Base-by-base conservation (phyloP, 2,888 invertebrate genomes). In the Heterodera filipjevi region DNA sequence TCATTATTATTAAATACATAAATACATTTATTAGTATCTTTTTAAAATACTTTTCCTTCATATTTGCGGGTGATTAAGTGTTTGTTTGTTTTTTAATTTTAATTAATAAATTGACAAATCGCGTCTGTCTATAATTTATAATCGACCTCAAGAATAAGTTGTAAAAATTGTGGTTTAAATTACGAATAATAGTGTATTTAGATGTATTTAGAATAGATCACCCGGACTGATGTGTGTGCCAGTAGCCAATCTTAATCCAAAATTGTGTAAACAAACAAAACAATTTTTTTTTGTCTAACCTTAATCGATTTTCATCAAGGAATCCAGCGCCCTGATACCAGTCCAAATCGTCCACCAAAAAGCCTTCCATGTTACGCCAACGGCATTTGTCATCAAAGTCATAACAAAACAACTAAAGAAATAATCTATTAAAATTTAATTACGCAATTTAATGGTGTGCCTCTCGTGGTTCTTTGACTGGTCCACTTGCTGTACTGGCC, bases 331-430 rank as follows among this genome's bases (percentile, higher is more conserved):
- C 88, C 80, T 87, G 84, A 22, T 82, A 85, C 88, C 88, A 88
- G 77, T 88, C 87, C 70, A 88, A 76, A 71, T 88, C 88, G 77
- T 88, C 88, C 5, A 88, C 83, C 68, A 86, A 83, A 68, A 87
- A 75, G 32, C 88, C 88, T 59, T 88, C 88, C 79, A 88, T 84
- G 77, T 88, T 88, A 35, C 85, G 82, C 88, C 88, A 88, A 66
- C 86, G 78, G 77, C 88, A 88, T 27, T 78, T 78, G 5, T 81
- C 85, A 76, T 87, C 86, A 75, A 88, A 88, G 68, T 88, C 86
- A n/a, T 80, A 82, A 71, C 88, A 88, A 83, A 76, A 80, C 32
- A 82, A 66, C 46, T 84, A 27, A n/a, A 59, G 12, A 59, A 0
- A 3, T n/a, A 5, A 49, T 19, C 16, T 22, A 19, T 39, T 39